A percentile compares a stretch with the other conserved stretches of the same genome.
Conservation (phyloP, 2,888 invertebrate genomes). For the Scrobipalpa costella region DNA sequence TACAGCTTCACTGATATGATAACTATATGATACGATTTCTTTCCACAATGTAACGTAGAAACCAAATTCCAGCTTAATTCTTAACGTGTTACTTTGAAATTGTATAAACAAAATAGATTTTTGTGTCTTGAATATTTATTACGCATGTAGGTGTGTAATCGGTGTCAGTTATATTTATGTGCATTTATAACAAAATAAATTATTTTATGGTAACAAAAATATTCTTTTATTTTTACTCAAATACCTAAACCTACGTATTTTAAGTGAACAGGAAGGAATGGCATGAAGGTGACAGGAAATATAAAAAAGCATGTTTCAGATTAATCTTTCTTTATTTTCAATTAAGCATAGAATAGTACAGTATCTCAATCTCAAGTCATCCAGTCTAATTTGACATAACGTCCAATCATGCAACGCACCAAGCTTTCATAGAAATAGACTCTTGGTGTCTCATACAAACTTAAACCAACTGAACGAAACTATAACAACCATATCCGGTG, state of each 20-base stretch:
- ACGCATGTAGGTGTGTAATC: constrained; percentile 3
- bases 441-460: constrained; percentile 47
- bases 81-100: too few species aligned
- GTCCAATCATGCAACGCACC: constrained; percentile 55
- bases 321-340: constrained; percentile 79
- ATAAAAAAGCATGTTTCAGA: constrained; percentile 36
- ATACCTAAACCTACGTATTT: not conserved
- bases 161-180: constrained; percentile 38
- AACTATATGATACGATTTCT: too few species aligned
- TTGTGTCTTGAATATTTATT: not conserved
- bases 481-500: constrained; percentile 40
- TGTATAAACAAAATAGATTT: too few species aligned
- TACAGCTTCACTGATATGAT: too few species aligned
- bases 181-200: constrained; percentile 49
- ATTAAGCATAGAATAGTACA: constrained; percentile 81
- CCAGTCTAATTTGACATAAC: constrained; percentile 68
- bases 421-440: constrained; percentile 45
- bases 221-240: not conserved
- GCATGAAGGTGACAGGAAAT: not conserved
- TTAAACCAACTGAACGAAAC: constrained; percentile 35
- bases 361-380: constrained; percentile 67
- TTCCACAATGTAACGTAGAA: too few species aligned
- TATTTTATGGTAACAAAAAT: constrained; percentile 38
- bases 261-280: too few species aligned
- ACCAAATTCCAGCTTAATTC: too few species aligned